Percentiles rank a stretch among this genome's conserved stretches.
phyloP scores from a whole-genome alignment of 1,140 invertebrate genomes.

The Drosophila subpulchrella region DNA sequence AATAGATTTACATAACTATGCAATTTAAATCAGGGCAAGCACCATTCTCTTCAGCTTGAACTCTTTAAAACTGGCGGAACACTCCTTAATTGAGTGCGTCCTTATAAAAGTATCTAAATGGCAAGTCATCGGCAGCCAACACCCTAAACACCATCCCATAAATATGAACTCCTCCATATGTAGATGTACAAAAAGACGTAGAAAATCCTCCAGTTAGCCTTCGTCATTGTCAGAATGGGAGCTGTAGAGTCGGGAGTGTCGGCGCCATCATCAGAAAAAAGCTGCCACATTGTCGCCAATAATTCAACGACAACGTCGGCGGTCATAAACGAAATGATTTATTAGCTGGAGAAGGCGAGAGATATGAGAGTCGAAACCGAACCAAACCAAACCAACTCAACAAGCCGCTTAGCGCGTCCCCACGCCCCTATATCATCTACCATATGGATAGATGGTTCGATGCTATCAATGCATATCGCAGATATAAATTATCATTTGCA shows the following conservation, averaged over 20 bases:
- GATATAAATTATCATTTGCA: slow-evolving; percentile 58
- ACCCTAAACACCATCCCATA: slow-evolving; percentile 13
- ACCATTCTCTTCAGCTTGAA: not conserved
- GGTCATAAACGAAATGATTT: slow-evolving; percentile 61
- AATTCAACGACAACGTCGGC: slow-evolving; percentile 48
- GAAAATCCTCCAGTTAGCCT: slow-evolving; percentile 32
- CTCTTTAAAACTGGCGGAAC: not conserved
- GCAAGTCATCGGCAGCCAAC: slow-evolving; percentile 32
- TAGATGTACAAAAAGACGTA: slow-evolving; percentile 14
- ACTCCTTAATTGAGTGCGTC: slow-evolving; percentile 36
- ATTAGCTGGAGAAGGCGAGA: slow-evolving; percentile 32
- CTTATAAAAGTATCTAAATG: slow-evolving; percentile 23
- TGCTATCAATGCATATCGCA: slow-evolving; percentile 49
- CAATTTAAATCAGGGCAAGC: not conserved
- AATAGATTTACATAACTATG: no score
- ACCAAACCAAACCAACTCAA: slow-evolving; percentile 36
- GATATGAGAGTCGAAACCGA: slow-evolving; percentile 11
- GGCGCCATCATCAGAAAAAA: slow-evolving; percentile 43
- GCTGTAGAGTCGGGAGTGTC: slow-evolving; percentile 29
- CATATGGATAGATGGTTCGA: slow-evolving; percentile 20
- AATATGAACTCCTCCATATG: slow-evolving; percentile 13
- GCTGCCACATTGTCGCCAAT: slow-evolving; percentile 64
- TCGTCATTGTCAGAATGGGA: slow-evolving; percentile 31
- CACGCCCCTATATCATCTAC: slow-evolving; percentile 19
- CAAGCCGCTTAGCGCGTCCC: slow-evolving; percentile 49